Evolutionary conservation across 2,797 vertebrate species (phyloP).

Genomic region (Amblyopsis hoosieri): DNA sequence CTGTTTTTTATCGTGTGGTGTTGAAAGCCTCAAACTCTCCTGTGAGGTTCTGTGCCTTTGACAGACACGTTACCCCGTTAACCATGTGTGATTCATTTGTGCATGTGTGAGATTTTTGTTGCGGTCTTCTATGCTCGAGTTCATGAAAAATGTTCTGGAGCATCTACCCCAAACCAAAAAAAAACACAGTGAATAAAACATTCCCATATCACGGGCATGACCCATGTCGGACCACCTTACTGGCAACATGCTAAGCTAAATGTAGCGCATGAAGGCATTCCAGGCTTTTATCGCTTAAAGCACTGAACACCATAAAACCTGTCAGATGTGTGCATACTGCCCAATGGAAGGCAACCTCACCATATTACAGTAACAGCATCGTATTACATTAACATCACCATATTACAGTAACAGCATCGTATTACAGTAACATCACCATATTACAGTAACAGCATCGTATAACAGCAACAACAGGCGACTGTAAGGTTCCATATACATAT

Average conservation of each 20-base stretch:
- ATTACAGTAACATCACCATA: no score
- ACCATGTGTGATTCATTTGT: constrained; percentile 12
- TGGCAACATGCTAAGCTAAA: constrained; percentile 27
- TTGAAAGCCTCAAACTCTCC: constrained; percentile 37
- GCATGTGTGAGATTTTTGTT: constrained; percentile 37
- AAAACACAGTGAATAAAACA: constrained; percentile 64
- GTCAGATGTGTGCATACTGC: no score
- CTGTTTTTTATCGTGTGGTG: constrained; percentile 39
- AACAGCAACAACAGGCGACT: no score
- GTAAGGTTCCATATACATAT: no score
- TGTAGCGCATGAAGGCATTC: neutral
- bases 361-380: no score
- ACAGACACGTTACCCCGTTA: constrained; percentile 26
- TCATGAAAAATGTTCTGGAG: constrained; percentile 64
- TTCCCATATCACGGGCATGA: constrained; percentile 57
- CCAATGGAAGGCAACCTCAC: no score
- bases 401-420: no score
- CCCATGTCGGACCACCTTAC: constrained; percentile 69
- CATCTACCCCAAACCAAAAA: constrained; percentile 40
- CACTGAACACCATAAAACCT: no score
- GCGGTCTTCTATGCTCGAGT: constrained; percentile 50
- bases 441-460: no score
- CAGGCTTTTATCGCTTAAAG: constrained; percentile 23
- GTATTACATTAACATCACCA: no score
- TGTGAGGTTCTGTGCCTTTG: constrained; percentile 35